These are phyloP conservation scores for Osmerus eperlanus DNA, from an alignment of 2,113 vertebrate genomes.

Conservation along the genomic window DNA sequence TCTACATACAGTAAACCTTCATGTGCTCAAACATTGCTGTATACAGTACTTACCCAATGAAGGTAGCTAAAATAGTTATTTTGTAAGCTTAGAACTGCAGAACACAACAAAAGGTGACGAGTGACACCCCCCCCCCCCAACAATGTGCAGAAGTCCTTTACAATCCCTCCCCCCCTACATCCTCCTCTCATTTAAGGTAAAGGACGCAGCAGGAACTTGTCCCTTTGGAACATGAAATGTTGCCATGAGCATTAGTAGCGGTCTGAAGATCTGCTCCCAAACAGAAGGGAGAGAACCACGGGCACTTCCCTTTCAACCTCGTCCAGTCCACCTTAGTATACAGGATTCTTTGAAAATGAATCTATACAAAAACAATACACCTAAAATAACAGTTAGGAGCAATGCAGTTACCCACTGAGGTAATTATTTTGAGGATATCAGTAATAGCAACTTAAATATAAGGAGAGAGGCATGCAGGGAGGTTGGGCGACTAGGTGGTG, in stretches of 20 bases:
- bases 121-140: neutral
- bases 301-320: neutral
- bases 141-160: neutral
- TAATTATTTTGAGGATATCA: slow-evolving; percentile 46
- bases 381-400: slow-evolving; percentile 57
- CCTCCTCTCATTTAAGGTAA: neutral
- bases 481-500: slow-evolving; percentile 32
- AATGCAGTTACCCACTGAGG: slow-evolving; percentile 50
- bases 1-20: slow-evolving; percentile 18
- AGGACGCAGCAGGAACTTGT: too few relatives aligned
- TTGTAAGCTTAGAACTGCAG: neutral
- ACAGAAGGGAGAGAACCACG: too few relatives aligned
- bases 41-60: slow-evolving; percentile 9
- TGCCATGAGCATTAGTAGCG: too few relatives aligned
- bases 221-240: too few relatives aligned
- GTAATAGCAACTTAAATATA: slow-evolving; percentile 52
- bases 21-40: slow-evolving; percentile 27
- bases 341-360: slow-evolving; percentile 25
- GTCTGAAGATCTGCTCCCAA: too few relatives aligned
- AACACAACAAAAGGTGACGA: neutral
- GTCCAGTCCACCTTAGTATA: slow-evolving; percentile 22
- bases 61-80: slow-evolving; percentile 7
- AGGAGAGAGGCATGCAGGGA: slow-evolving; percentile 49
- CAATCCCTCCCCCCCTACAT: neutral
- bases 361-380: slow-evolving; percentile 62